phyloP scores from a whole-genome alignment of 2,113 vertebrate species.

The Ammodytes marinus region DNA sequence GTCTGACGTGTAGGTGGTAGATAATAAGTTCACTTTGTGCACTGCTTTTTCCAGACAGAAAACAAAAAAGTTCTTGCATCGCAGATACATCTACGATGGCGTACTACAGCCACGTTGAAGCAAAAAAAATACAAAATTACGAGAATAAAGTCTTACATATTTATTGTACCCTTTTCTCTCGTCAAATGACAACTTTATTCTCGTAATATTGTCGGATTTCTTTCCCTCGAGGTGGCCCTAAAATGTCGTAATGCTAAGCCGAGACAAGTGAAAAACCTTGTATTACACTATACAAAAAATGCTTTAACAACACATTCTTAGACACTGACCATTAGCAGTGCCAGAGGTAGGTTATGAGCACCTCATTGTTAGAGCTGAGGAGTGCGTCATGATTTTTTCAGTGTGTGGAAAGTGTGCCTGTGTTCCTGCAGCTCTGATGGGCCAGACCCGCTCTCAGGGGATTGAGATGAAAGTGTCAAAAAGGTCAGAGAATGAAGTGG shows the following conservation, averaged over 20 bases:
- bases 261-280: conserved; percentile 12
- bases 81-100: background rate
- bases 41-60: background rate
- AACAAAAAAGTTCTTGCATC: background rate
- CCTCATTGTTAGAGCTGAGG: conserved; percentile 26
- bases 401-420: conserved; percentile 58
- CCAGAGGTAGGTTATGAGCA: conserved; percentile 21
- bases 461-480: conserved; percentile 37
- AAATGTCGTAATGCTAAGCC: background rate
- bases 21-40: background rate
- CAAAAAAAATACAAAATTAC: too few species aligned
- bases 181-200: too few species aligned
- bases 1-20: background rate
- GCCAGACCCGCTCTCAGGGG: conserved; percentile 33
- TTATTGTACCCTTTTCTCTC: too few species aligned
- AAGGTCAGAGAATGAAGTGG: conserved; percentile 48
- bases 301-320: conserved; percentile 47
- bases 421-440: conserved; percentile 55
- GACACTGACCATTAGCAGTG: conserved; percentile 27
- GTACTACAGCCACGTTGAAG: too few species aligned
- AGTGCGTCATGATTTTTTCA: conserved; percentile 48
- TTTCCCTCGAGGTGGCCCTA: too few species aligned
- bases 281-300: conserved; percentile 17
- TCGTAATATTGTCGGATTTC: too few species aligned
- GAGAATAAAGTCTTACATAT: too few species aligned